Evolutionary conservation across 2,888 invertebrate species (phyloP).

Genomic region (Alcis repandata): DNA sequence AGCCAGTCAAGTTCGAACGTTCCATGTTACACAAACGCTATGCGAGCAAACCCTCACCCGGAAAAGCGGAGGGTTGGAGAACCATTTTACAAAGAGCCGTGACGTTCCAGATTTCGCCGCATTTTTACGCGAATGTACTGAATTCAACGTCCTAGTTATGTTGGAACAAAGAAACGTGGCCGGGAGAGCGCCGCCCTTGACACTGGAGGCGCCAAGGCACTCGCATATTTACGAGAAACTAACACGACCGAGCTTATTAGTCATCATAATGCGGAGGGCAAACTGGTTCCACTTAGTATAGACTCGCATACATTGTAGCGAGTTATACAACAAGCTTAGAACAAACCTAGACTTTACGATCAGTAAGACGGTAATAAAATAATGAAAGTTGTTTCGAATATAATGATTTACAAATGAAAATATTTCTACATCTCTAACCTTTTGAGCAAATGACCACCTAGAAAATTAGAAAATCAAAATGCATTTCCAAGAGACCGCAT

Average conservation of each 20-base stretch:
- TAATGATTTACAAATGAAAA: constrained; percentile 12
- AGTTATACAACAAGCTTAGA: constrained; percentile 14
- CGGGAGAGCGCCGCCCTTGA: constrained; percentile 73
- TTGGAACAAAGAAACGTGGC: constrained; percentile 54
- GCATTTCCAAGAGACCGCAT: neutral
- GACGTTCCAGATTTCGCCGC: constrained; percentile 45
- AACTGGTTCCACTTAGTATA: constrained; percentile 22
- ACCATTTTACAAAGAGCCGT: constrained; percentile 53
- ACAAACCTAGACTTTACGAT: constrained; percentile 11
- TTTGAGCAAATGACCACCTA: too few relatives aligned
- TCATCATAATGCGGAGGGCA: constrained; percentile 33
- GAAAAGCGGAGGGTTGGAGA: constrained; percentile 51
- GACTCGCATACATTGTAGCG: constrained; percentile 10
- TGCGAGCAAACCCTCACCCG: constrained; percentile 56
- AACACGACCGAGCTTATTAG: constrained; percentile 54
- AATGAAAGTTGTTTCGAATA: constrained; percentile 21
- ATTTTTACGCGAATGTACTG: constrained; percentile 42
- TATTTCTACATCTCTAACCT: constrained; percentile 3
- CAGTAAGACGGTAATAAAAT: constrained; percentile 10
- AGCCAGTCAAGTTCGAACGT: constrained; percentile 60
- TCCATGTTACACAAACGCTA: constrained; percentile 55
- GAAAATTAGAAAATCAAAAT: too few relatives aligned
- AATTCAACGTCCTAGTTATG: constrained; percentile 57
- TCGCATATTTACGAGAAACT: constrained; percentile 63
- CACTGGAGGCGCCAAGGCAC: constrained; percentile 65